Base-by-base conservation (phyloP, 2,888 invertebrate species). In the Drosophila cognata region DNA sequence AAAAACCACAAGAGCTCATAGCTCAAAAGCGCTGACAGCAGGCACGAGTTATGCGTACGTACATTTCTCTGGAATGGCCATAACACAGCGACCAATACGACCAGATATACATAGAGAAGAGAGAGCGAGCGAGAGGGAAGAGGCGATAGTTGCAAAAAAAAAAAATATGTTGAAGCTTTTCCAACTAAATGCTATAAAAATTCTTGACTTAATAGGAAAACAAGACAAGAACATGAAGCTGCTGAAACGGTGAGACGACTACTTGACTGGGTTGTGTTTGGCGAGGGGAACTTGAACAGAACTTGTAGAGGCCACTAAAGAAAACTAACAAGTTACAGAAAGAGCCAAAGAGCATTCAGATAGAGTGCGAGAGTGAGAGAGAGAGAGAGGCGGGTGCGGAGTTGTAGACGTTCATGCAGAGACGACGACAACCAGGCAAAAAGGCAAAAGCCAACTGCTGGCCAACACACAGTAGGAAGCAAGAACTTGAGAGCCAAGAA, bases 181-280 rank as follows among this genome's bases (percentile, higher is more conserved):
- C 84, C 87, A 88, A 83, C 87, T 87, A 88, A 89, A 88, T 88
- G 87, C 89, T 88, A 88, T 88, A 88, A 88, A 88, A 88, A 88
- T 88, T 84, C 89, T 88, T 83, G 84, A 88, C 87, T 88, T 88
- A 87, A 87, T 87, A 88, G 88, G 82, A 88, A 87, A 88, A 87
- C 87, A 87, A 87, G 88, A 82, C 82, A 88, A 78, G 80, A 86
- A 86, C 86, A 88, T 43, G 69, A 71, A 50, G 64, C 35, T 35
- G 52, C 43, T 52, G 25, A 25, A 50, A 46, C 57, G 70, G 60
- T 48, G 51, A 51, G 73, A 46, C 55, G 28, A 38, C 56, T 38
- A 29, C 28, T 56, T 56, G 38, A 29, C 29, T 29, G 41, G 35
- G n/a, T 6, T 46, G 7, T 25, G 46, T 46, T 8, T 8, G 25